phyloP scores from a whole-genome alignment of 2,113 vertebrate species.

The Chaetops frenatus region DNA sequence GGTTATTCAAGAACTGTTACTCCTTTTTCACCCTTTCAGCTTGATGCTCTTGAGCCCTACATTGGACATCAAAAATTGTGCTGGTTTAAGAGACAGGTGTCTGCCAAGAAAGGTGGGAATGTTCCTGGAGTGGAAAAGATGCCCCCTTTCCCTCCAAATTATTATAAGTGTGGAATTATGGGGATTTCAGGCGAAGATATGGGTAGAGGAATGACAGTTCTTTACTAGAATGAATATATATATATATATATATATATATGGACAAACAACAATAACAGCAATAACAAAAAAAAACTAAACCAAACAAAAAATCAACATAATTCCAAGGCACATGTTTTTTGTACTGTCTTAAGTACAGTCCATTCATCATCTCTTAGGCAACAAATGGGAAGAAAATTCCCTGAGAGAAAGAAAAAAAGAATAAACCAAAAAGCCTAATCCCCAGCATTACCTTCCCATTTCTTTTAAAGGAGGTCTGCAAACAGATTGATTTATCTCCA shows the following conservation, averaged over 20 bases:
- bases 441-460: neutral
- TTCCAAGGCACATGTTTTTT: neutral
- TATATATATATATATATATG: neutral
- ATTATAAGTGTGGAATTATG: neutral
- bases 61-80: neutral
- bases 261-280: neutral
- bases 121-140: neutral
- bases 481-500: neutral
- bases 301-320: neutral
- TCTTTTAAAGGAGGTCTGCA: neutral
- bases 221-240: neutral
- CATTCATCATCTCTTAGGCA: neutral
- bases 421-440: neutral
- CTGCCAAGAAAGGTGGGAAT: neutral
- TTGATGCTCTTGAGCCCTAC: accelerated
- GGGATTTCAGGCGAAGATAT: neutral
- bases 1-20: neutral
- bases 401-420: neutral
- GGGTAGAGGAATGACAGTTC: neutral
- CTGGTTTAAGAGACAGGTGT: neutral
- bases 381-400: neutral
- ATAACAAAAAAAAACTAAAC: neutral
- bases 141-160: neutral
- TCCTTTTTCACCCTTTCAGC: neutral
- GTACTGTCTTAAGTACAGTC: too few relatives aligned